Percentiles rank a stretch among this genome's conserved stretches.
These are phyloP conservation scores for Ypsolopha sequella DNA, from an alignment of 2,888 invertebrate genomes.

Conservation along the genomic window DNA sequence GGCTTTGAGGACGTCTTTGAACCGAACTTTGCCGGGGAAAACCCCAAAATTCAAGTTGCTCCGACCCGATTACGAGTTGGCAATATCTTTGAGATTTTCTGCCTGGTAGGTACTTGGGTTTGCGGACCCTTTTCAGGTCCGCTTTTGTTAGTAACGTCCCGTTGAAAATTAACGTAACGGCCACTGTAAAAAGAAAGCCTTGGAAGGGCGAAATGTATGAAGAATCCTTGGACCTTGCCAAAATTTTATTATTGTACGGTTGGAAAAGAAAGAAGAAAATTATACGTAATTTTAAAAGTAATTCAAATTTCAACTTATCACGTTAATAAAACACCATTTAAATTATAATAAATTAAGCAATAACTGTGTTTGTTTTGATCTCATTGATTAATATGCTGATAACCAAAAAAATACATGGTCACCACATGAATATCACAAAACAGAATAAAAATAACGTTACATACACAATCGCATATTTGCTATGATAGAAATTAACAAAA, in stretches of 20 bases:
- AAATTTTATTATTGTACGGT: background rate
- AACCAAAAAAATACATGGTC: no score
- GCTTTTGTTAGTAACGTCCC: conserved; percentile 19
- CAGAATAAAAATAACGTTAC: no score
- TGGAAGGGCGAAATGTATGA: no score
- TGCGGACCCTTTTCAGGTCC: conserved; percentile 38
- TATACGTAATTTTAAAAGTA: no score
- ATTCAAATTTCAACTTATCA: no score
- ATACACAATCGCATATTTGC: no score
- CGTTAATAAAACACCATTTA: no score
- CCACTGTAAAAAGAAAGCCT: background rate
- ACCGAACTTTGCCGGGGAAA: conserved; percentile 61
- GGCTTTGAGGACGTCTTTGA: conserved; percentile 68
- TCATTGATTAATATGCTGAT: no score
- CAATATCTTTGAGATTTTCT: conserved; percentile 63
- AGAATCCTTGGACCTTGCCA: background rate
- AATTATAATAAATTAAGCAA: no score
- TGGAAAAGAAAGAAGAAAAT: background rate
- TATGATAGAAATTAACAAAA: no score
- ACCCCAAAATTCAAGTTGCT: conserved; percentile 64
- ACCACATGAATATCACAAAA: no score
- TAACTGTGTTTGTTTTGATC: no score
- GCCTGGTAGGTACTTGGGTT: conserved; percentile 38
- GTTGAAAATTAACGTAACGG: background rate
- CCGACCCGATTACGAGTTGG: conserved; percentile 59